Percentiles rank a stretch among this genome's conserved stretches.
Conservation (phyloP, 2,797 vertebrate genomes). For the Prionace glauca region DNA sequence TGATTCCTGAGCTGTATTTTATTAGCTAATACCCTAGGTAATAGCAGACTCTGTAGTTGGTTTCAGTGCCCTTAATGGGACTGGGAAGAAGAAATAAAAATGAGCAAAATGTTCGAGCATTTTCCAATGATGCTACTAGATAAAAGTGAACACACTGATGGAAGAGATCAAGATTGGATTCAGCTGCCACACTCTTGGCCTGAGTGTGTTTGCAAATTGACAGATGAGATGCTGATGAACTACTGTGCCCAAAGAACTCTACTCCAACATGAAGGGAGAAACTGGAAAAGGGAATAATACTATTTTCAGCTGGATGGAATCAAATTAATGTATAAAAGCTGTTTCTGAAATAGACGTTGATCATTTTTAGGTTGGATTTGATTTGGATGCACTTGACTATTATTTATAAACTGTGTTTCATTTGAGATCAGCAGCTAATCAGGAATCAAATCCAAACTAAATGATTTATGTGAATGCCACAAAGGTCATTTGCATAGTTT, state of each 20-base stretch:
- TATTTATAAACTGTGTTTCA: not conserved
- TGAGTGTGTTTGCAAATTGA: not conserved
- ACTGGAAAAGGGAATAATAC: not conserved
- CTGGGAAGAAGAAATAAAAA: not conserved
- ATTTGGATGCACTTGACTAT: not conserved
- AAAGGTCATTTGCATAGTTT: constrained; percentile 5
- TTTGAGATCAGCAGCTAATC: not conserved
- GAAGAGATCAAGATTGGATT: not conserved
- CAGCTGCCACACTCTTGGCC: not conserved
- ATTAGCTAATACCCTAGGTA: constrained; percentile 15
- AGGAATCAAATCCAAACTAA: not conserved
- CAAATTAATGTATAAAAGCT: not conserved
- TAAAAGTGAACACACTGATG: not conserved
- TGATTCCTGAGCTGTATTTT: constrained; percentile 9
- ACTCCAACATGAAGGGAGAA: not conserved
- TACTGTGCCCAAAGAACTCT: not conserved
- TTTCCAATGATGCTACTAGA: too few species aligned
- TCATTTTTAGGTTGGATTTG: not conserved
- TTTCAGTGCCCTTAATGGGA: not conserved
- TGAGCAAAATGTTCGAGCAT: not conserved
- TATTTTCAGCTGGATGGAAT: not conserved
- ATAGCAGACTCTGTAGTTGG: not conserved
- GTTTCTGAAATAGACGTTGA: not conserved
- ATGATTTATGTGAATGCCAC: not conserved
- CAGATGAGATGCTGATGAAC: not conserved